These are phyloP conservation scores for Phaonia tiefii DNA, from an alignment of 2,888 invertebrate species.

Conservation along the genomic window DNA sequence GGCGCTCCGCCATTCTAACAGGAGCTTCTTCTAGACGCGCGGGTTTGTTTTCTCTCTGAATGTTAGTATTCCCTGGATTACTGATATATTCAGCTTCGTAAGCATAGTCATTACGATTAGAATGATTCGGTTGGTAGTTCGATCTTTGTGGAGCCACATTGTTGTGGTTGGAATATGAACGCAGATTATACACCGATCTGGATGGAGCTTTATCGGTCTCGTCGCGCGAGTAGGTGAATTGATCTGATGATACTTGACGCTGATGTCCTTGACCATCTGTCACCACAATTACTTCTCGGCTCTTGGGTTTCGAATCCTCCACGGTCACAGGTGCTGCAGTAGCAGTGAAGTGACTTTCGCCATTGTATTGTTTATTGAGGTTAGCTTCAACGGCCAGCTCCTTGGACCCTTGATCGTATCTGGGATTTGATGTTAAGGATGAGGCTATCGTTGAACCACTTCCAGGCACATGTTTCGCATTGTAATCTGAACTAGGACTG, in stretches of 20 bases:
- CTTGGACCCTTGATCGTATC: constrained; percentile 72
- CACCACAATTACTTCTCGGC: constrained; percentile 67
- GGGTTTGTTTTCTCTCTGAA: constrained; percentile 71
- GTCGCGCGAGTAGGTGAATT: constrained; percentile 72
- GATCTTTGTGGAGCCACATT: constrained; percentile 47
- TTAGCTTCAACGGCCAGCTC: constrained; percentile 72
- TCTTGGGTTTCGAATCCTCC: constrained; percentile 62
- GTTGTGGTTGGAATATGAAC: constrained; percentile 49
- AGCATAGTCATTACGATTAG: constrained; percentile 43
- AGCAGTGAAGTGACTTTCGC: constrained; percentile 53
- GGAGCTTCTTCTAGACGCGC: constrained; percentile 72
- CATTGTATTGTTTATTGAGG: constrained; percentile 63
- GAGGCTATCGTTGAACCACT: constrained; percentile 59
- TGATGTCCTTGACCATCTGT: constrained; percentile 73
- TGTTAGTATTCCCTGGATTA: constrained; percentile 71
- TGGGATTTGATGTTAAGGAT: constrained; percentile 70
- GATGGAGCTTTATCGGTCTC: constrained; percentile 68
- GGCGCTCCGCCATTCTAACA: constrained; percentile 30
- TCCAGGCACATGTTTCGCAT: constrained; percentile 42
- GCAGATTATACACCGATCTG: constrained; percentile 45
- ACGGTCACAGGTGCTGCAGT: constrained; percentile 59
- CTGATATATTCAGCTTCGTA: constrained; percentile 74
- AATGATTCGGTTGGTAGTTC: constrained; percentile 30
- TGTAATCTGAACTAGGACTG: constrained; percentile 51
- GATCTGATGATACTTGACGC: constrained; percentile 73